Conservation (phyloP, 2,113 vertebrate genomes). For the Arvicanthis niloticus region DNA sequence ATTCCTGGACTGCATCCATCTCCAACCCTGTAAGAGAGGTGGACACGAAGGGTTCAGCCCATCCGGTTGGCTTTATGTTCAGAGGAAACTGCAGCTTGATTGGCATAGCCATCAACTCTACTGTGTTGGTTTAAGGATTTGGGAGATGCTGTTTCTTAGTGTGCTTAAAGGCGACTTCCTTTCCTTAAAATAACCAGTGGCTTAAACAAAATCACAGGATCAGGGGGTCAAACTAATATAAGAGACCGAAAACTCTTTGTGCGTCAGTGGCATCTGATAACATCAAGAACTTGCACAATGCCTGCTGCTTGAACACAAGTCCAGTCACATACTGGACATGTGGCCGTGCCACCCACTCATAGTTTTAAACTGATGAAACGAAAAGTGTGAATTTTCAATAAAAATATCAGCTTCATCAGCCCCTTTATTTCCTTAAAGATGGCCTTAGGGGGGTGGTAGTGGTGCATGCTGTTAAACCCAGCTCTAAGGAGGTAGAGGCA, state of each 20-base stretch:
- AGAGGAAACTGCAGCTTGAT: neutral
- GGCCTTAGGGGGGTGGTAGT: neutral
- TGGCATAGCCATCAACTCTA: neutral
- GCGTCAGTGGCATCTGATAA: neutral
- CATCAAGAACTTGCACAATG: neutral
- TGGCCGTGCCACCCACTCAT: neutral
- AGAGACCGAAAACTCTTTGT: neutral
- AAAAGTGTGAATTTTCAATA: no score
- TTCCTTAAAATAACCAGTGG: neutral
- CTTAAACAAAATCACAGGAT: neutral
- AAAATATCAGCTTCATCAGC: neutral
- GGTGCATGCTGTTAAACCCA: no score
- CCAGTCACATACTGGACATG: neutral
- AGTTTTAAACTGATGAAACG: neutral
- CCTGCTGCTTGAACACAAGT: neutral
- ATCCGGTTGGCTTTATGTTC: neutral
- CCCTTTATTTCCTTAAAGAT: neutral
- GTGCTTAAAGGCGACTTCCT: neutral
- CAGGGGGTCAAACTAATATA: neutral
- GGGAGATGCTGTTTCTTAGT: neutral
- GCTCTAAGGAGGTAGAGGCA: no score
- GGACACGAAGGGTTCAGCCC: neutral
- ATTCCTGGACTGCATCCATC: neutral
- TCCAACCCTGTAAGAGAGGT: neutral
- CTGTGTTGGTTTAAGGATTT: neutral